Evolutionary conservation across 2,888 invertebrate species (phyloP), one percentile per base, ranked within the genome.

Genomic region (Chromoteleia sp.): DNA sequence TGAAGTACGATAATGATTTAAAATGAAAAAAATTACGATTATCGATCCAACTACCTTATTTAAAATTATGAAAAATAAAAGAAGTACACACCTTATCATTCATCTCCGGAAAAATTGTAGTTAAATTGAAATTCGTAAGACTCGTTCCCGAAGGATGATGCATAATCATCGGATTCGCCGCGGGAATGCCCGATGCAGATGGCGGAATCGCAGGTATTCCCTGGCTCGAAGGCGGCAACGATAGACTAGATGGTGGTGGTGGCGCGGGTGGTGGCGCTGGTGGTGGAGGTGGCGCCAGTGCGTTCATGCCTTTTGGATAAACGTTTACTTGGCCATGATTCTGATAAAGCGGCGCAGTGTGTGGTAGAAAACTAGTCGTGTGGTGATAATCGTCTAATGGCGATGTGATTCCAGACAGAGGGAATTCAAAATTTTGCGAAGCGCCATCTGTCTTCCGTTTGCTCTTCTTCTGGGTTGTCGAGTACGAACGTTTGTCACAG

Each of bases 21-120:
- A n/a, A n/a, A n/a, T n/a, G n/a, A n/a, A n/a, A n/a, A n/a, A n/a
- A n/a, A n/a, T n/a, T n/a, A n/a, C n/a, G n/a, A n/a, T n/a, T n/a
- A n/a, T n/a, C n/a, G n/a, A n/a, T n/a, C n/a, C n/a, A n/a, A n/a
- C n/a, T n/a, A n/a, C n/a, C n/a, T n/a, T n/a, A n/a, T n/a, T n/a
- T n/a, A n/a, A n/a, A n/a, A n/a, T n/a, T n/a, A n/a, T n/a, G n/a
- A n/a, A n/a, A n/a, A 33, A 33, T 33, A 39, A 12, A 12, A 12
- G 2, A 33, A 12, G 54, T 10, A 21, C 12, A 29, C 36, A 92
- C 92, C 89, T 93, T 93, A 73, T 93, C 93, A 89, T 96, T 96
- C 85, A 97, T 96, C 93, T 97, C 97, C 0, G 97, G 97, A 90
- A 96, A 96, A 86, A 97, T 96, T 0, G 96, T 95, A 87, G 96